Base-by-base conservation (phyloP, 37 sponge, comb jelly and placozoan genomes). In the Sycon ciliatum region DNA sequence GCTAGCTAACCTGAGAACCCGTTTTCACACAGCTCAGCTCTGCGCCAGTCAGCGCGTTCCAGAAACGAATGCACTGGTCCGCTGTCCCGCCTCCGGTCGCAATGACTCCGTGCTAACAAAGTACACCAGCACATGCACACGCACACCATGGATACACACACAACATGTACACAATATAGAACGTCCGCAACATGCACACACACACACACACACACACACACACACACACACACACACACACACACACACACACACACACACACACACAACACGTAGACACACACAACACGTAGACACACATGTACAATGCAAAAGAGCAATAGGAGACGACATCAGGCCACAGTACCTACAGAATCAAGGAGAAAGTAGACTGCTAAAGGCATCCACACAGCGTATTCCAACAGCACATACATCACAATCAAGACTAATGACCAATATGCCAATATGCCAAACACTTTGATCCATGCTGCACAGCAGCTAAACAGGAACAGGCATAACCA, bases 61-160 rank as follows among this genome's bases (percentile, higher is more conserved):
- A 71, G 33, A 77, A 77, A 3, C 78, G 56, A 52, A 77, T 71
- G 71, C 42, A 77, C 58, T 46, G 78, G 39, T 77, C 78, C 4
- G 78, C 63, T 4, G 78, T 77, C 20, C 78, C 78, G 28, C 78
- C 78, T 13, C 78, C 78, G 32, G 69, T 46, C 27, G 70, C 78
- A 3, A 77, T 23, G 13, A 77, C 54, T 31, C 78, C 78, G 58
- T 77, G 78, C 46, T 23, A 11, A 60, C 32, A 16, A 49, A 20
- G 9, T 18, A 60, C 32, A 60, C 32, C 7, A 9, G 13, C 49
- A 42, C 49, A 42, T 13, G 13, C 49, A 42, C 49, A 42, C 49
- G 13, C 49, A 42, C 49, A 42, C 49, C 49, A 42, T 13, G 13
- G 13, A 42, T 13, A 42, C 49, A 18, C 13, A 42, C 13, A n/a